Conservation (phyloP, 2,888 invertebrate genomes). For the Hesperia comma region DNA sequence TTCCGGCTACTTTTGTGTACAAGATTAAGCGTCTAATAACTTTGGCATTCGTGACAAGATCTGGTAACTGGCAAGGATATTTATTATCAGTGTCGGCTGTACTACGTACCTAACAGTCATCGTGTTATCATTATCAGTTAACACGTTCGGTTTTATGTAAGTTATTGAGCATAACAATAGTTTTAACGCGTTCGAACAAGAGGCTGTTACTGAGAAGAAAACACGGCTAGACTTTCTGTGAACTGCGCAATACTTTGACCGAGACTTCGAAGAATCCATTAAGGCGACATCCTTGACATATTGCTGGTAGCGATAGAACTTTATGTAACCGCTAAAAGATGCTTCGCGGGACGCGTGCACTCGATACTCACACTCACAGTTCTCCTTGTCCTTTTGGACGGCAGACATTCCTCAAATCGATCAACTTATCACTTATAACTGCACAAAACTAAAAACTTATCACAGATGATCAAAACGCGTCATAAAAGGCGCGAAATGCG, state of each 20-base stretch:
- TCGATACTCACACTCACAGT: conserved; percentile 68
- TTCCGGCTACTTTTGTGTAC: conserved; percentile 38
- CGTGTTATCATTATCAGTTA: conserved; percentile 10
- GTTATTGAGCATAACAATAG: neutral
- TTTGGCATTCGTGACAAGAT: conserved; percentile 36
- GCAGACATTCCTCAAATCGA: conserved; percentile 44
- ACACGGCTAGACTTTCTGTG: conserved; percentile 37
- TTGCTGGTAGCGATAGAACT: conserved; percentile 50
- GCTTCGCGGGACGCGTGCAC: conserved; percentile 41
- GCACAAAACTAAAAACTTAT: conserved; percentile 52
- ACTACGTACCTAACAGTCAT: neutral
- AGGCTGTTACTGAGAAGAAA: conserved; percentile 22
- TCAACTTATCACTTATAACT: conserved; percentile 40
- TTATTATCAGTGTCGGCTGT: conserved; percentile 16
- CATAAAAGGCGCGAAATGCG: conserved; percentile 51
- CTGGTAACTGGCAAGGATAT: conserved; percentile 29
- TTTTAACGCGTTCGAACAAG: neutral
- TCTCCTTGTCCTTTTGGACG: conserved; percentile 45
- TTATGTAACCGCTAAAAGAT: conserved; percentile 29
- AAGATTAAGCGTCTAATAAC: conserved; percentile 33
- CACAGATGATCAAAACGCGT: conserved; percentile 47
- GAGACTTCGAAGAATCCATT: conserved; percentile 69
- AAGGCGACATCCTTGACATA: conserved; percentile 68
- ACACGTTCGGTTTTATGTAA: conserved; percentile 5
- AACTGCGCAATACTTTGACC: conserved; percentile 72